These are phyloP conservation scores for Panthera uncia DNA, from an alignment of 2,113 vertebrate genomes.

Conservation along the genomic window DNA sequence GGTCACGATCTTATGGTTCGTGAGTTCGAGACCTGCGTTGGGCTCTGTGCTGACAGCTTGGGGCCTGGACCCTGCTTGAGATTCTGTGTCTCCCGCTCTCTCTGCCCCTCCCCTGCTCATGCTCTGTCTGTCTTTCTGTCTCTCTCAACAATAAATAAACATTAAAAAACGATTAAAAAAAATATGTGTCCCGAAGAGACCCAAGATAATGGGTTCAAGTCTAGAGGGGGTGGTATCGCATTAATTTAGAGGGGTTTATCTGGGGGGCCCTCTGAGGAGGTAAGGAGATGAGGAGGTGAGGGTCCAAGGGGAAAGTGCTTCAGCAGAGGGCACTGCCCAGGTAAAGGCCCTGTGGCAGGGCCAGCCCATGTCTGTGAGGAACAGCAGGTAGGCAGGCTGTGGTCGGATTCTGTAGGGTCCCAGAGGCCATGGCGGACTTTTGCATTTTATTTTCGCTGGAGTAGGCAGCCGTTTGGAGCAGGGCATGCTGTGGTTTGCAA, in stretches of 20 bases:
- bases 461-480: background rate
- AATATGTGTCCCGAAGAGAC: background rate
- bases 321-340: background rate
- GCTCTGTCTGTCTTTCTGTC: no score
- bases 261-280: fast-evolving
- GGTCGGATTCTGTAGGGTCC: background rate
- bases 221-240: fast-evolving
- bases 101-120: no score
- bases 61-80: no score
- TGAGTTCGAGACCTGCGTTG: no score
- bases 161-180: no score
- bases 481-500: background rate
- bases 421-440: background rate
- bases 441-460: background rate
- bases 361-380: background rate
- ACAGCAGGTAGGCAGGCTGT: fast-evolving
- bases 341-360: fast-evolving
- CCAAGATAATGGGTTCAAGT: fast-evolving
- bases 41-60: no score
- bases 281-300: background rate
- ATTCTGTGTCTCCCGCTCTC: no score
- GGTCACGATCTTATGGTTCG: no score
- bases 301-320: background rate
- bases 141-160: no score
- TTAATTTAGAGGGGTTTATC: no score